Percentiles rank a stretch among this genome's conserved stretches.
phyloP scores from a whole-genome alignment of 2,113 vertebrate genomes.

The Embiotoca jacksoni region DNA sequence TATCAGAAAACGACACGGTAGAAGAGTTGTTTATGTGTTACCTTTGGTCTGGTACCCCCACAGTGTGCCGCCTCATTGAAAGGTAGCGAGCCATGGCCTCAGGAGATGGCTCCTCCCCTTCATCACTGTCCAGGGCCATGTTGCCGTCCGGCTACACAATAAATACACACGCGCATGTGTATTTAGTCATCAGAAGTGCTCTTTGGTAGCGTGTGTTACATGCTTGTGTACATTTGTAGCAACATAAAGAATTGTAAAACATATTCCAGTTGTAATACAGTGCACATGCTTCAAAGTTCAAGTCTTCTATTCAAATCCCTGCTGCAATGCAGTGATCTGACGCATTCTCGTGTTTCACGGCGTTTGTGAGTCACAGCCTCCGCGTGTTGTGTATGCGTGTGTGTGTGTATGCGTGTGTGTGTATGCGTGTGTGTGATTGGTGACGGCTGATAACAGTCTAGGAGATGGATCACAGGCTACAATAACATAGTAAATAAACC shows the following conservation, averaged over 20 bases:
- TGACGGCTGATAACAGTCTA: slow-evolving; percentile 7
- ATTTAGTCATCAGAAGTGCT: not conserved
- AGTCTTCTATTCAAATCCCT: slow-evolving; percentile 33
- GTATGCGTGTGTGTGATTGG: slow-evolving; percentile 16
- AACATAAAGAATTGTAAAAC: not conserved
- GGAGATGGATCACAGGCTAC: not conserved
- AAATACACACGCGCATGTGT: slow-evolving; percentile 4
- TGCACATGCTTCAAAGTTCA: not conserved
- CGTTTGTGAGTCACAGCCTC: slow-evolving; percentile 52
- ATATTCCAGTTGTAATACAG: not conserved
- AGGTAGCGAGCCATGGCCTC: slow-evolving; percentile 98
- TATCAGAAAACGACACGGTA: not conserved
- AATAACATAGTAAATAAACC: not conserved
- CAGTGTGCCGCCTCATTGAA: slow-evolving; percentile 97
- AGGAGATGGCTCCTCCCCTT: slow-evolving; percentile 96
- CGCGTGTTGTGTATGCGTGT: slow-evolving; percentile 29
- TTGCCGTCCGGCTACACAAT: slow-evolving; percentile 89
- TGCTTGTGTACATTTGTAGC: not conserved
- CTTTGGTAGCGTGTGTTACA: not conserved
- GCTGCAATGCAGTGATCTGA: slow-evolving; percentile 59
- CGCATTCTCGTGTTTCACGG: slow-evolving; percentile 43
- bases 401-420: slow-evolving; percentile 9
- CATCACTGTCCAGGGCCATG: slow-evolving; percentile 96
- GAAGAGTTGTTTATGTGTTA: slow-evolving; percentile 41
- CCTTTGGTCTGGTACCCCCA: slow-evolving; percentile 98